Conservation (phyloP, 2,888 invertebrate genomes). For the Acanthopleura granulata region DNA sequence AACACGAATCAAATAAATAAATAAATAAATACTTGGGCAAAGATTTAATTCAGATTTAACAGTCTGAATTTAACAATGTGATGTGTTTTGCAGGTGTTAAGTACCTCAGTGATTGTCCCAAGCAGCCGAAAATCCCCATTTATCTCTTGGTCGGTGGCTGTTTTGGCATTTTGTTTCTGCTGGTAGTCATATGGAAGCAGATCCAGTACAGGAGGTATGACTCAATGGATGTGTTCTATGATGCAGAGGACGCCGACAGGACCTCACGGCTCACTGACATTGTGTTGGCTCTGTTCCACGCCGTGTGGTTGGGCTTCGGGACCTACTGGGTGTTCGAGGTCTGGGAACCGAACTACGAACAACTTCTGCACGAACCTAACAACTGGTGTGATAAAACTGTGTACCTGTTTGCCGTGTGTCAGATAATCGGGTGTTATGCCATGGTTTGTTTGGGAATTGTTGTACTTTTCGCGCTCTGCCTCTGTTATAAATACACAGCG, state of each 20-base stretch:
- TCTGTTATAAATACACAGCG: slow-evolving; percentile 39
- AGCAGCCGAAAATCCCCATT: slow-evolving; percentile 82
- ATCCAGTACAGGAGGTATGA: slow-evolving; percentile 75
- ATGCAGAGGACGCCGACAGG: slow-evolving; percentile 64
- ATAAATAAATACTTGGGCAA: too few species aligned
- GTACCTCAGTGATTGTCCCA: slow-evolving; percentile 84
- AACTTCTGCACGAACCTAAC: slow-evolving; percentile 81
- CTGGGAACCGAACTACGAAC: slow-evolving; percentile 82
- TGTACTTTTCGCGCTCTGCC: slow-evolving; percentile 37
- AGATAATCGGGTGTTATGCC: slow-evolving; percentile 80
- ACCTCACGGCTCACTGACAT: slow-evolving; percentile 77
- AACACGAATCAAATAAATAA: too few species aligned
- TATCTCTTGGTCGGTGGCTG: slow-evolving; percentile 88
- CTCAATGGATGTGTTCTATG: slow-evolving; percentile 51
- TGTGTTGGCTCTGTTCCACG: slow-evolving; percentile 78
- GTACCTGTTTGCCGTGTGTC: slow-evolving; percentile 82
- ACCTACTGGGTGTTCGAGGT: slow-evolving; percentile 85
- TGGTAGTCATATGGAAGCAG: slow-evolving; percentile 76
- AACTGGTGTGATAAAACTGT: slow-evolving; percentile 84
- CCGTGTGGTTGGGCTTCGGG: slow-evolving; percentile 83
- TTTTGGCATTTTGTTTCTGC: slow-evolving; percentile 77
- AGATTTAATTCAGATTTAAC: too few species aligned
- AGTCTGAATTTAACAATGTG: too few species aligned
- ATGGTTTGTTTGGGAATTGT: slow-evolving; percentile 69
- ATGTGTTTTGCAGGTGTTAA: slow-evolving; percentile 79